Evolutionary conservation across 2,113 vertebrate species (phyloP).

Genomic region (Cryptoleucopteryx plumbea): DNA sequence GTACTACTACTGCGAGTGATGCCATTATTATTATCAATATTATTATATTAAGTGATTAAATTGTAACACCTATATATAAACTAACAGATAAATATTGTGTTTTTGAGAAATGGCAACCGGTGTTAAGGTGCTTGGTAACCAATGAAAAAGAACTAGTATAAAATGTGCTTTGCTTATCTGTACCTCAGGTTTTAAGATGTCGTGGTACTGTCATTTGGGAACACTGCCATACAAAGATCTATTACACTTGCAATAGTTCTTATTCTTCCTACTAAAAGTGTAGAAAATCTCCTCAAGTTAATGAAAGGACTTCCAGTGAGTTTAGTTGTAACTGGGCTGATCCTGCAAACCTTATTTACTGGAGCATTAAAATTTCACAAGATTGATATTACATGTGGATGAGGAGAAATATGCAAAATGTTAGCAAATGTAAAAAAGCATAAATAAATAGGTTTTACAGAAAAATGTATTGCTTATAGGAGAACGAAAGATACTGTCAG

Average conservation of each 20-base stretch:
- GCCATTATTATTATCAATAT: not conserved
- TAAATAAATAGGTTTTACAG: not conserved
- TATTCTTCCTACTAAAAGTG: not conserved
- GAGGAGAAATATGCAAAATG: not conserved
- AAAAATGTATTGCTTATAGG: not conserved
- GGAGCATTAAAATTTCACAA: not conserved
- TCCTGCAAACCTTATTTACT: not conserved
- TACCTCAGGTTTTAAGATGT: not conserved
- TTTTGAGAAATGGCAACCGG: not conserved
- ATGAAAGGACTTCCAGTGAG: not conserved
- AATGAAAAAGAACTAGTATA: not conserved
- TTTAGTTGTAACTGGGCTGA: not conserved
- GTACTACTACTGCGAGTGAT: not conserved
- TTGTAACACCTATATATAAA: not conserved
- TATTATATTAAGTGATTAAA: not conserved
- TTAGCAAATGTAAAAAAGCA: not conserved
- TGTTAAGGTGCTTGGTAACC: not conserved
- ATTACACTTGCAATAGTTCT: not conserved
- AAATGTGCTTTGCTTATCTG: not conserved
- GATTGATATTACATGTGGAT: not conserved
- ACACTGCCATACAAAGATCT: not conserved
- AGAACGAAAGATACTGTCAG: not conserved
- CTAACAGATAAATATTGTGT: not conserved
- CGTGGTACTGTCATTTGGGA: not conserved
- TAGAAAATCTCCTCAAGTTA: not conserved